Evolutionary conservation across 1,140 invertebrate genomes (phyloP), one percentile per base, ranked within the genome.

Genomic region (Spodoptera litura): DNA sequence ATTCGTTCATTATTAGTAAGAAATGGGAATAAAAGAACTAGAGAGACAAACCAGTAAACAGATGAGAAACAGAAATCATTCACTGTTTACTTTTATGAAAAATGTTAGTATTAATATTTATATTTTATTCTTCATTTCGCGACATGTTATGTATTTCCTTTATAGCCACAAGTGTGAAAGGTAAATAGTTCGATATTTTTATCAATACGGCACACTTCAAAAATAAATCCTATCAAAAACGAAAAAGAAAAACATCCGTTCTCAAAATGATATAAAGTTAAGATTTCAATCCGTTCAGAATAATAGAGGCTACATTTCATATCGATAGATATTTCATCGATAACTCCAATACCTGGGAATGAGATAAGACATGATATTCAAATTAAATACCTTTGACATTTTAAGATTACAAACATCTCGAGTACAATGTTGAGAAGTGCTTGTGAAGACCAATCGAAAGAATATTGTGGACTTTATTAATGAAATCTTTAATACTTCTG

Each of bases 301-400:
- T 59, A 66, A 56, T 66, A 55, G 59, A 64, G 61, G 61, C 52
- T 77, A 56, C 53, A 68, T 77, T 68, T 77, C 74, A 58, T 77
- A 77, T 76, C 58, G 80, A 87, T 89, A 90, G 86, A 88, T 85
- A 88, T 87, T 88, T 91, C 85, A 94, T 89, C 88, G 90, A 92
- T 92, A 92, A 90, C 85, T 88, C 87, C 87, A 88, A 90, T 89
- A 85, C 90, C 91, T 89, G 81, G 83, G 82, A 84, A 68, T 85
- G 73, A 92, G 91, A 93, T 94, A 93, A 91, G 81, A 88, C 71
- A 85, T 87, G 91, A 93, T 93, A 93, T 94, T 92, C 90, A 93
- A 94, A 94, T 92, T 92, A 91, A 94, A 94, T 94, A 90, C 87
- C 91, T 90, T 93, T 93, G 91, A 93, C 90, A 93, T 94, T 93